These are phyloP conservation scores for Oscheius sp. DNA, from an alignment of 2,888 invertebrate species.

Conservation along the genomic window DNA sequence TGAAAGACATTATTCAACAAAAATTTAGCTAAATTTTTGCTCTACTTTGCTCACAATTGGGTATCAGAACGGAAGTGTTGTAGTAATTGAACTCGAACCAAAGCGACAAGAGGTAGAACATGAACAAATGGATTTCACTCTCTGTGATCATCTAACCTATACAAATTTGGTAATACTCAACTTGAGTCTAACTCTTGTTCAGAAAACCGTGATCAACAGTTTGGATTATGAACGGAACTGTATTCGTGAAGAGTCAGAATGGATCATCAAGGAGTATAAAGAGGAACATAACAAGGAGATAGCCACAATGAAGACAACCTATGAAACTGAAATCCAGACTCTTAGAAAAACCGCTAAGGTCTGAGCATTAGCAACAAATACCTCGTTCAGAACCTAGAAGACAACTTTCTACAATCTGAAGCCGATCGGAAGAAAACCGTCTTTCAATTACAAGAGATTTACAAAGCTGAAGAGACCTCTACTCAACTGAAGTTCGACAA, in stretches of 20 bases:
- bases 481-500: slow-evolving; percentile 47
- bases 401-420: slow-evolving; percentile 47
- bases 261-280: slow-evolving; percentile 48
- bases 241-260: slow-evolving; percentile 53
- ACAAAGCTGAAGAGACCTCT: slow-evolving; percentile 45
- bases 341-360: slow-evolving; percentile 10
- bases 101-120: slow-evolving; percentile 5
- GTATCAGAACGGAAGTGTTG: slow-evolving; percentile 49
- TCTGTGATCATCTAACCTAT: slow-evolving; percentile 44
- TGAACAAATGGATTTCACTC: slow-evolving; percentile 32
- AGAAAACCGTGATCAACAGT: slow-evolving; percentile 49
- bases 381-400: slow-evolving; percentile 47
- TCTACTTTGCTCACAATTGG: slow-evolving; percentile 42
- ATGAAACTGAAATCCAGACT: neutral
- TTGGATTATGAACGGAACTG: slow-evolving; percentile 52
- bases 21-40: slow-evolving; percentile 36
- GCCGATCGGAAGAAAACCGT: slow-evolving; percentile 45
- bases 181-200: slow-evolving; percentile 9
- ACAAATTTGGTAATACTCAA: slow-evolving; percentile 40
- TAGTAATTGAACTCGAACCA: slow-evolving; percentile 14
- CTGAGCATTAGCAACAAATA: neutral
- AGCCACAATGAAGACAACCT: slow-evolving; percentile 33
- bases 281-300: slow-evolving; percentile 43
- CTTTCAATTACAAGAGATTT: slow-evolving; percentile 47
- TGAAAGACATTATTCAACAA: neutral